A percentile compares a stretch with the other conserved stretches of the same genome.
Evolutionary conservation across 1,140 invertebrate species (phyloP).

Genomic region (Eurosta solidaginis): DNA sequence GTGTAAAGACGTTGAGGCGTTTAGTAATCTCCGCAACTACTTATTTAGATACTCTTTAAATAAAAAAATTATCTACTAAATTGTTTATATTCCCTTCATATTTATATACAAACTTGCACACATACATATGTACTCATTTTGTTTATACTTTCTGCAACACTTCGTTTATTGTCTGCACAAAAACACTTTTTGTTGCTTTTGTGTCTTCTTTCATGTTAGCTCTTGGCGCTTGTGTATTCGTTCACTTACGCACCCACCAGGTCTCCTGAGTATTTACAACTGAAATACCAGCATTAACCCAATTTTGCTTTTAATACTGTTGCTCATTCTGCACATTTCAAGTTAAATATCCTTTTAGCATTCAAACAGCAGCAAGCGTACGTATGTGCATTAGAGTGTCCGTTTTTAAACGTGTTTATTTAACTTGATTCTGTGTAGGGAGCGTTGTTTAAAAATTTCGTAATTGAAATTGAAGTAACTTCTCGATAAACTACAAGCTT

Average conservation of each 20-base stretch:
- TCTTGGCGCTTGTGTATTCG: too few species aligned
- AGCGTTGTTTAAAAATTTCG: too few species aligned
- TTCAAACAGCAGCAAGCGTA: background rate
- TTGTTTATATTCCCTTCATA: background rate
- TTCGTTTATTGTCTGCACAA: background rate
- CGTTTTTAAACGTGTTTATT: too few species aligned
- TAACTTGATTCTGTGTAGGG: too few species aligned
- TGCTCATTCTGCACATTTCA: background rate
- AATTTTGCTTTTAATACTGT: background rate
- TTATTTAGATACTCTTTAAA: too few species aligned
- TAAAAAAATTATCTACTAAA: background rate
- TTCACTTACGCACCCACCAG: background rate
- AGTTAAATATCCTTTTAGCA: background rate
- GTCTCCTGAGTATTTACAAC: background rate
- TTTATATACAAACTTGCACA: background rate
- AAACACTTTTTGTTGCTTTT: too few species aligned
- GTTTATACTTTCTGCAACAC: too few species aligned
- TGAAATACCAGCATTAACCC: slow-evolving; percentile 11
- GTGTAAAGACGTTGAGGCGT: background rate
- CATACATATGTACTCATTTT: too few species aligned
- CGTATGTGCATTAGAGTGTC: background rate
- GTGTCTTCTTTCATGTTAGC: background rate
- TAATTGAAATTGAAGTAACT: too few species aligned
- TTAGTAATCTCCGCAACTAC: background rate
- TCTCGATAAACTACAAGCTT: too few species aligned